These are phyloP conservation scores for Drosophila subobscura DNA, from an alignment of 1,140 invertebrate genomes.

Conservation along the genomic window DNA sequence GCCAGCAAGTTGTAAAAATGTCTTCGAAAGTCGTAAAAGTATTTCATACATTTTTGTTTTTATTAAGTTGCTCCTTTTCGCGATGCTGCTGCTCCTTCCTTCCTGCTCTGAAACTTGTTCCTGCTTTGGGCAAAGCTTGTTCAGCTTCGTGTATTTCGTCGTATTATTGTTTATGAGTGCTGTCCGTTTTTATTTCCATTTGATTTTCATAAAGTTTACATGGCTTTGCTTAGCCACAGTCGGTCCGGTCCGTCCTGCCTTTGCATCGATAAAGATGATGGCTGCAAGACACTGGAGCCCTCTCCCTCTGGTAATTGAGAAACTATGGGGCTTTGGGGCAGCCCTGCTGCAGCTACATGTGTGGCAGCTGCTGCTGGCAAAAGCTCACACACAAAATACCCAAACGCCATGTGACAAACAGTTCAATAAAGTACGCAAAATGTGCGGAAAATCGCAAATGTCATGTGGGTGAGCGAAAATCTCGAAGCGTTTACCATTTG, in stretches of 20 bases:
- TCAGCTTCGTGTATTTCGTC: conserved; percentile 6
- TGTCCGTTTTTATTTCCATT: conserved; percentile 80
- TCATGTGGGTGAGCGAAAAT: conserved; percentile 61
- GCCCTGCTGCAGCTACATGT: not conserved
- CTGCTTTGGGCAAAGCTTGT: conserved; percentile 40
- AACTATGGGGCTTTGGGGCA: not conserved
- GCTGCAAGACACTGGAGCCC: too few species aligned
- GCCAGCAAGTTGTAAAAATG: conserved; percentile 79
- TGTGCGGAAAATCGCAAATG: conserved; percentile 83
- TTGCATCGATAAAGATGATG: conserved; percentile 10
- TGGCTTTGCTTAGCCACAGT: conserved; percentile 43
- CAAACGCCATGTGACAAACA: conserved; percentile 76
- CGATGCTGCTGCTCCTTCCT: conserved; percentile 14
- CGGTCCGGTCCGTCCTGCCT: not conserved
- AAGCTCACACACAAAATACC: conserved; percentile 52
- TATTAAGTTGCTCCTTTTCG: conserved; percentile 64
- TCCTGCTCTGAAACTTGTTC: conserved; percentile 36
- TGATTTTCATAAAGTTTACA: conserved; percentile 82
- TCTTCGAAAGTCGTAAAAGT: conserved; percentile 83
- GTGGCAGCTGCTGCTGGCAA: conserved; percentile 30
- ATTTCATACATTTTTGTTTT: conserved; percentile 82
- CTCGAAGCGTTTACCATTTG: conserved; percentile 72
- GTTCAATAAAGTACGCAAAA: conserved; percentile 81
- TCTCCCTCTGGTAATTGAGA: too few species aligned
- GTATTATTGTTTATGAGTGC: conserved; percentile 80